Evolutionary conservation across 2,797 vertebrate species (phyloP).

Genomic region (Telmatherina bonti): DNA sequence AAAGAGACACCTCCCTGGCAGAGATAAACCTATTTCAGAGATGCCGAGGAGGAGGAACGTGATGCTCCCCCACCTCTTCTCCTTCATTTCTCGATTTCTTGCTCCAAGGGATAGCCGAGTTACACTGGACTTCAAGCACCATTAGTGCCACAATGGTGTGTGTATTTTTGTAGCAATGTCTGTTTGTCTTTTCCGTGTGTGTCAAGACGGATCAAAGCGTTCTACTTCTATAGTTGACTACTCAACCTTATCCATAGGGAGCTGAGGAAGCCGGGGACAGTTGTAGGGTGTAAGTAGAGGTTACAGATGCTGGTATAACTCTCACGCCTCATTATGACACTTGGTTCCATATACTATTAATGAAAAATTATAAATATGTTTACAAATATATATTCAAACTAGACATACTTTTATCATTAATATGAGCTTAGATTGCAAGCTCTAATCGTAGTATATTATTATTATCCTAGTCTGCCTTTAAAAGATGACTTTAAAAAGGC

Average conservation of each 20-base stretch:
- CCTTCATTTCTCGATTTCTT: conserved; percentile 49
- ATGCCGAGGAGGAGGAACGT: conserved; percentile 63
- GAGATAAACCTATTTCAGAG: conserved; percentile 79
- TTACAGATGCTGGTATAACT: background rate
- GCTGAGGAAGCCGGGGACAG: conserved; percentile 32
- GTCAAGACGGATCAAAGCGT: conserved; percentile 60
- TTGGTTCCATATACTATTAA: background rate
- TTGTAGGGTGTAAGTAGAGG: conserved; percentile 50
- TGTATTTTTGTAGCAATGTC: conserved; percentile 65
- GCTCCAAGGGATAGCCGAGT: conserved; percentile 52
- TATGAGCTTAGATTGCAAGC: background rate
- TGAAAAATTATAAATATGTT: background rate
- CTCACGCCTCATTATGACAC: background rate
- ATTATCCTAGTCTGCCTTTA: background rate
- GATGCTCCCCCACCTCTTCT: conserved; percentile 61
- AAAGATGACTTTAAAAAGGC: background rate
- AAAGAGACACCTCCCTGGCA: conserved; percentile 81
- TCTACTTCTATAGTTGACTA: conserved; percentile 60
- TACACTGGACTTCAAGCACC: conserved; percentile 76
- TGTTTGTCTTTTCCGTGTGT: conserved; percentile 55
- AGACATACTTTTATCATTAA: background rate
- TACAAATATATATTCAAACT: background rate
- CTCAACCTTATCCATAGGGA: conserved; percentile 69
- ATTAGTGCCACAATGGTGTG: conserved; percentile 71
- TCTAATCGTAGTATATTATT: background rate